Base-by-base conservation (phyloP, 2,113 vertebrate genomes). In the Sarotherodon lohbergeri region DNA sequence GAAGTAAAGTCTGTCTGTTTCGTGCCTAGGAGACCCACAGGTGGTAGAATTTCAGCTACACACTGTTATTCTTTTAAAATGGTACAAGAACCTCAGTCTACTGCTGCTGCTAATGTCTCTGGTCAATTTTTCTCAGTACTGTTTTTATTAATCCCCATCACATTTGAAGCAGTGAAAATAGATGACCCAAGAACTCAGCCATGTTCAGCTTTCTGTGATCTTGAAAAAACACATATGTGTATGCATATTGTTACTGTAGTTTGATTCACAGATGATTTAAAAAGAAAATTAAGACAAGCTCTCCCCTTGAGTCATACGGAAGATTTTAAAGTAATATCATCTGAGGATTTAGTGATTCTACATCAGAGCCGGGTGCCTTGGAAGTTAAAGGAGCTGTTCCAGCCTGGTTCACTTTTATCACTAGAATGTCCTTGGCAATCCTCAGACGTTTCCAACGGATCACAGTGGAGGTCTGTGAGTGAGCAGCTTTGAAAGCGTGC, bases 381-480 rank as follows among this genome's bases (percentile, higher is more conserved):
- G 59, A 87, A 89, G 89, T 88, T 41, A 39, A 79, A 54, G 66
- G 27, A 90, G 50, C 27, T 41, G 66, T 91, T 92, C 82, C 27
- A 2, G 82, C 76, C 80, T 34, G 86, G 81, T 91, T 86, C 83
- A 32, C 48, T 92, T 93, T 89, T 85, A 91, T 92, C 86, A 88
- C 80, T 80, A 24, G 54, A 89, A 91, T 92, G 89, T 93, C 90
- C 87, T 91, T 94, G 93, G 87, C 92, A 88, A 61, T 55, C 52
- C 66, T 71, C 34, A 4, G 73, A 90, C 16, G 5, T 90, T 92
- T 95, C 90, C 92, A 91, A 57, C 55, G 39, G 92, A 86, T 94
- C 57, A 19, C 59, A 11, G 82, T 41, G 29, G 83, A 89, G 79
- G 43, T 68, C 48, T 13, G 4, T 48, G 63, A 92, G 57, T 29